Conservation (phyloP, 2,797 vertebrate species). For the Heliangelus exortis region DNA sequence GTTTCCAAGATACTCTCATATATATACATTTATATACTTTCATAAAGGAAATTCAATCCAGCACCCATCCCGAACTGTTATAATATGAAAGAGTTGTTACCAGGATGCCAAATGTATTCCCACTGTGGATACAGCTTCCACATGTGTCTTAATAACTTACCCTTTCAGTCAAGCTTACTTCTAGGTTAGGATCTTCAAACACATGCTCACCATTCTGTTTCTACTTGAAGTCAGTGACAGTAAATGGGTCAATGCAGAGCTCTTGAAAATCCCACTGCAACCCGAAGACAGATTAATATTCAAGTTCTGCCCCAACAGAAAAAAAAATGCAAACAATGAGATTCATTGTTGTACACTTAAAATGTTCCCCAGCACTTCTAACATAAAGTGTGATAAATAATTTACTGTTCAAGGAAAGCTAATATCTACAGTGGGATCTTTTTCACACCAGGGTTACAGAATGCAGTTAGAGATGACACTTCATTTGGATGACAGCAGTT, state of each 20-base stretch:
- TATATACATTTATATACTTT: neutral
- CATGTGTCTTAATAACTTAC: neutral
- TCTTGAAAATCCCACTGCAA: neutral
- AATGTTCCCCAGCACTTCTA: neutral
- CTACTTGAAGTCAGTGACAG: neutral
- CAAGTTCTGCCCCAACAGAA: neutral
- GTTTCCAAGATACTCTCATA: neutral
- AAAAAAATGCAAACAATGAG: neutral
- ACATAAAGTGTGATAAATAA: neutral
- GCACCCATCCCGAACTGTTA: neutral
- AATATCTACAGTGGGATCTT: neutral
- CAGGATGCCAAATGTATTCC: neutral
- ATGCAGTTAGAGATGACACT: neutral
- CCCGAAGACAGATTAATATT: neutral
- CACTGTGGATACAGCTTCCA: neutral
- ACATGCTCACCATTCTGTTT: neutral
- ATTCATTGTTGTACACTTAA: neutral
- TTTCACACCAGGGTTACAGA: neutral
- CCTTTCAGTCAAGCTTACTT: neutral
- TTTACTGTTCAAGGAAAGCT: neutral
- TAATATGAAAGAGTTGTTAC: neutral
- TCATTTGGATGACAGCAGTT: neutral
- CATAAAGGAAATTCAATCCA: neutral
- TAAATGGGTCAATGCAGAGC: neutral
- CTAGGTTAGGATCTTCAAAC: neutral